Base-by-base conservation (phyloP, 2,797 vertebrate genomes). In the Rachycentron canadum region DNA sequence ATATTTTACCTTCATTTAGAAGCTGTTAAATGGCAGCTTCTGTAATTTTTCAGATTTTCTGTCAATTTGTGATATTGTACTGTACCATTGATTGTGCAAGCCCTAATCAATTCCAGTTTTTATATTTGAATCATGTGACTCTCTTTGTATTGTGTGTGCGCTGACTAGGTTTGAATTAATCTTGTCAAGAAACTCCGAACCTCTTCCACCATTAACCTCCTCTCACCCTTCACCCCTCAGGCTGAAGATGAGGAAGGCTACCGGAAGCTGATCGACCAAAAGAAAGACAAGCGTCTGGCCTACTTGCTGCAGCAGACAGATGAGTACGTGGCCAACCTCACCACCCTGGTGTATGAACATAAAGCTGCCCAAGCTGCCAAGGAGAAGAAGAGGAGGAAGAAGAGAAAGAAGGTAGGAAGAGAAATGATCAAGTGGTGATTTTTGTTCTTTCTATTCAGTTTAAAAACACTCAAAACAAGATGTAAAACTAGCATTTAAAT, bases 161-260 rank as follows among this genome's bases (percentile, higher is more conserved):
- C 19, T 6, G 16, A 36, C n/a, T 68, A 13, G 2, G 4, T 61
- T 45, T 55, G 5, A 28, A 25, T 38, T 2, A 52, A 14, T 30
- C 10, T 50, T 4, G n/a, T 45, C 10, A 28, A 8, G 19, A 57
- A 9, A 19, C 28, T 69, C 53, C 25, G 34, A 1, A 74, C 14
- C 61, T 12, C 47, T 38, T 74, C 50, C 5, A 45, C 7, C 28
- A 32, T 62, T 57, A 58, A 77, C 0, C 34, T 66, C 21, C 16
- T 64, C 14, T 69, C 58, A 14, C 50, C 41, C 4, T 71, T 55
- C 21, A 0, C 43, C 45, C 16, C 41, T 10, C 83, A 99, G 97
- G 98, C 97, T 45, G 98, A 99, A 93, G 98, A 99, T 87, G 98
- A 99, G 91, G 98, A 99, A 82, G 98, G 98, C 26, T 99, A 99